Base-by-base conservation (phyloP, 2,888 invertebrate species). In the Rhingia rostrata region DNA sequence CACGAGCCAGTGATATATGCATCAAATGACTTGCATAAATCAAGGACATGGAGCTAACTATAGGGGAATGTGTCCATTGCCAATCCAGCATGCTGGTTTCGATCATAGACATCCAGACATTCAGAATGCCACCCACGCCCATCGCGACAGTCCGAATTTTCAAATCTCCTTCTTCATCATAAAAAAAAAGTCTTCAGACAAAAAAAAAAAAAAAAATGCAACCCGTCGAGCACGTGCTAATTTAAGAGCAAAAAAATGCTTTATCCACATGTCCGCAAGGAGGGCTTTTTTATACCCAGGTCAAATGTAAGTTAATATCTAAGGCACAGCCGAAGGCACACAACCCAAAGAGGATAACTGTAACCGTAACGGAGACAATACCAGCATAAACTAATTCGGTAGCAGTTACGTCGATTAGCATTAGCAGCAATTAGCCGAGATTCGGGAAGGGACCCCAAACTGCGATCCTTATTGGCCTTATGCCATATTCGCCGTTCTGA, bases 331-430 rank as follows among this genome's bases (percentile, higher is more conserved):
- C 51, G 32, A 37, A 53, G 60, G 63, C 56, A n/a, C 14, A 49
- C 47, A 39, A 39, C 37, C 45, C 67, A 14, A 58, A 78, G 60
- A 61, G 74, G 64, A 74, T 84, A 84, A 84, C 84, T 79, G 80
- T 84, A 79, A 80, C 80, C 33, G 69, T 84, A 80, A 84, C 84
- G 84, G 84, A 80, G 74, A 84, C 74, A 80, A 84, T 66, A 73
- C 33, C 64, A 73, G 64, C 84, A 84, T 54, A 80, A 74, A 84
- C 80, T 80, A 84, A 80, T 84, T 84, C 84, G 56, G 84, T 84
- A 84, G 84, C 84, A 84, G 84, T 84, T 84, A 84, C 70, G 84
- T 84, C 84, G 84, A 80, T 80, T 84, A 84, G 84, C 64, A 80
- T 84, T 84, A 84, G 74, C 80, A 66, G 54, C 80, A 70, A 75